Evolutionary conservation across 2,113 vertebrate genomes (phyloP).

Genomic region (Crotalus horridus): DNA sequence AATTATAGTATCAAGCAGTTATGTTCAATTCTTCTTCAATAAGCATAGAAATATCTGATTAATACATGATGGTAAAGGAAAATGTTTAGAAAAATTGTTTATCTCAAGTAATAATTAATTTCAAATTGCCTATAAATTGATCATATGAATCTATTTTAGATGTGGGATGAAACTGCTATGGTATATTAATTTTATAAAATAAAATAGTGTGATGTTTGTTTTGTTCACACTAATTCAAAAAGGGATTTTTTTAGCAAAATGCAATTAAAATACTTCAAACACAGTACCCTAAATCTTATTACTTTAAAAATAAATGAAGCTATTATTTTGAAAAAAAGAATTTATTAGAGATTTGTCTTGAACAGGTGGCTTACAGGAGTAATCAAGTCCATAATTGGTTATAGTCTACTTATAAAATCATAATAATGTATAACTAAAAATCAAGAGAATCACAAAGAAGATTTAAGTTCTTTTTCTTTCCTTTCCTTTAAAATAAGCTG

Average conservation of each 20-base stretch:
- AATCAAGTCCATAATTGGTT: constrained; percentile 18
- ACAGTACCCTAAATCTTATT: constrained; percentile 8
- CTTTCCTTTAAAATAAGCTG: constrained; percentile 40
- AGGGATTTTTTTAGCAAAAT: constrained; percentile 1
- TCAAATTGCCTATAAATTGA: constrained; percentile 19
- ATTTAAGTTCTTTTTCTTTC: constrained; percentile 15
- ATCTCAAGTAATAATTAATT: constrained; percentile 43
- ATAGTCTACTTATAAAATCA: constrained; percentile 46
- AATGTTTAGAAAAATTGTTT: constrained; percentile 7
- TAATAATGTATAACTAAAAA: constrained; percentile 18
- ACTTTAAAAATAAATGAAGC: constrained; percentile 36
- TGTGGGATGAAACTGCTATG: neutral
- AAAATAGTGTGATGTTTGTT: neutral
- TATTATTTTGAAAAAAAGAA: constrained; percentile 30
- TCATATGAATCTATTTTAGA: constrained; percentile 27
- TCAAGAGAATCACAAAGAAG: neutral
- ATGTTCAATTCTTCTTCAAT: neutral
- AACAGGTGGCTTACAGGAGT: constrained; percentile 27
- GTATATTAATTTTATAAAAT: constrained; percentile 2
- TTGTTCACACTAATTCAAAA: neutral
- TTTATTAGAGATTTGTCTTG: constrained; percentile 35
- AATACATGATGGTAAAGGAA: neutral
- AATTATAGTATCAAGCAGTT: constrained; percentile 1
- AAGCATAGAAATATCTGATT: neutral
- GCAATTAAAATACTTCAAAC: neutral